Base-by-base conservation (phyloP, 2,888 invertebrate genomes). In the Altica lythri region DNA sequence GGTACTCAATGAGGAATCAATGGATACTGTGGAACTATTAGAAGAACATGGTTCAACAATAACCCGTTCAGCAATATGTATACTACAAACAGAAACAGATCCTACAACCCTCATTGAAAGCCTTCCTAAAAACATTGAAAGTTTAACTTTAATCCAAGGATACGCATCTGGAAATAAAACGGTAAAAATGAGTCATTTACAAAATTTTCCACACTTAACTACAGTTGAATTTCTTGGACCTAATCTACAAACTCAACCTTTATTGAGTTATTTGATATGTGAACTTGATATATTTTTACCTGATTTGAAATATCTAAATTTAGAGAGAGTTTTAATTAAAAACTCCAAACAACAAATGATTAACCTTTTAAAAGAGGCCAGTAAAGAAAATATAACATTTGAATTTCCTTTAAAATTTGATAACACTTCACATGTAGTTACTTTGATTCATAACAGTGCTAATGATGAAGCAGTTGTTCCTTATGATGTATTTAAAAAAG, bases 151-250 rank as follows among this genome's bases (percentile, higher is more conserved):
- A 27, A 75, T 85, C 6, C 83, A 85, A 67, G 81, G 80, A 10
- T 77, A 77, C n/a, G 76, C 78, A 57, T 76, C 77, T 1, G 79
- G 76, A n/a, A 75, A 76, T 56, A 75, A 79, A 55, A 72, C 74
- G 13, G 60, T 81, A 4, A 76, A 74, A 62, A 75, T 78, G n/a
- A 72, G 76, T 45, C 73, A 77, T 47, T 72, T 83, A 38, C 67
- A 74, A 50, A 71, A 73, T 53, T 80, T 83, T 48, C 66, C 75
- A 34, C 79, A 82, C 55, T 72, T 87, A 27, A 74, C 77, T 61
- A 83, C 82, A 1, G 69, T 86, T 35, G 85, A 86, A 67, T 74
- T 86, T 40, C 80, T 84, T 55, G 86, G 86, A 4, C 77, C 74
- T 2, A 77, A 77, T 60, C 67, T 72, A 30, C 61, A 70, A 19